These are phyloP conservation scores for Salvelinus fontinalis DNA, from an alignment of 2,113 vertebrate species.

Conservation along the genomic window DNA sequence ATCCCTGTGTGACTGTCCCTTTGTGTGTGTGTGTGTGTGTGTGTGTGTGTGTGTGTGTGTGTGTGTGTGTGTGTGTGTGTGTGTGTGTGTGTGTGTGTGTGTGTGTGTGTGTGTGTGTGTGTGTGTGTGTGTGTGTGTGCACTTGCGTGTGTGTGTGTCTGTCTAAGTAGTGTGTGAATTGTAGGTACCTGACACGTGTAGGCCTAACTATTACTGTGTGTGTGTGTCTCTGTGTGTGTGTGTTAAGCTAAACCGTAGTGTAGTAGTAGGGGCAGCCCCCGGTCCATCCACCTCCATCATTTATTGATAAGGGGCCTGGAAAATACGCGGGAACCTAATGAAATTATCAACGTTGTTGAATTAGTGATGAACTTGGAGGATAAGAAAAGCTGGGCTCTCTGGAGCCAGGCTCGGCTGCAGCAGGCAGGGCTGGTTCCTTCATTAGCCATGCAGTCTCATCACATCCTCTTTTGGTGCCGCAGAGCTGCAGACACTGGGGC, in stretches of 20 bases:
- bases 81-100: no score
- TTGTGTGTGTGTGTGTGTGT: conserved; percentile 46
- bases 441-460: conserved; percentile 94
- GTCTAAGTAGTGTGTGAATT: conserved; percentile 33
- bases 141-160: no score
- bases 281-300: conserved; percentile 84
- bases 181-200: neutral
- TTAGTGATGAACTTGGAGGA: conserved; percentile 95
- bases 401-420: conserved; percentile 57
- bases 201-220: neutral
- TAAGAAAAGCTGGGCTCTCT: conserved; percentile 91
- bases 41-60: neutral
- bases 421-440: conserved; percentile 55
- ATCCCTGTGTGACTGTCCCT: conserved; percentile 66
- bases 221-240: conserved; percentile 36
- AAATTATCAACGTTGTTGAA: conserved; percentile 99
- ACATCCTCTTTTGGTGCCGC: conserved; percentile 85
- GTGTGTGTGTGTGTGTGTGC: no score
- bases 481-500: conserved; percentile 76
- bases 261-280: conserved; percentile 72
- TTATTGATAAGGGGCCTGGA: conserved; percentile 88
- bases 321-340: conserved; percentile 80
- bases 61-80: conserved; percentile 14
- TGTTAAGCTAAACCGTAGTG: conserved; percentile 62
- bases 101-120: no score